Conservation (phyloP, 1,140 invertebrate genomes). For the Musca domestica region DNA sequence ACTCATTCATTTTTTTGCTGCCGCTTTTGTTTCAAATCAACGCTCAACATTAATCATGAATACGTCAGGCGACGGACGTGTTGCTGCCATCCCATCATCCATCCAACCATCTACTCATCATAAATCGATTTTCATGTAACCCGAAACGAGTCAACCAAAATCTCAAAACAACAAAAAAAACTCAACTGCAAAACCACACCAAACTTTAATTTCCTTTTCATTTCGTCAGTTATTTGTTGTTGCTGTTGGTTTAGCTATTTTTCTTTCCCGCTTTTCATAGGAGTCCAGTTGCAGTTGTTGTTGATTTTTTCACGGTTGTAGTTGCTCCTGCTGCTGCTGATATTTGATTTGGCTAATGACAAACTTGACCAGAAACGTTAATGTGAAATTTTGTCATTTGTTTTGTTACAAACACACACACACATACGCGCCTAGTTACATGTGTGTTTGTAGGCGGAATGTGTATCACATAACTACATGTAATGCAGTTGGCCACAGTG, state of each 20-base stretch:
- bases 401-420: neutral
- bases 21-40: neutral
- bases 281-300: too few relatives aligned
- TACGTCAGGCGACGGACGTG: neutral
- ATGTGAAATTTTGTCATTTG: conserved; percentile 12
- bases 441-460: too few relatives aligned
- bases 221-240: neutral
- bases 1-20: neutral
- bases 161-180: neutral
- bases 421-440: too few relatives aligned
- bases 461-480: too few relatives aligned
- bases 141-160: neutral
- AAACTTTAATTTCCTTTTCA: conserved; percentile 5
- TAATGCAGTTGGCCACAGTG: neutral
- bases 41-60: neutral
- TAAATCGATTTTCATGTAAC: conserved; percentile 10
- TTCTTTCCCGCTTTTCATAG: too few relatives aligned
- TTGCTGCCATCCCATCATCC: neutral
- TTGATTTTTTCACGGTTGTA: too few relatives aligned
- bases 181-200: neutral
- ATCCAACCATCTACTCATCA: neutral
- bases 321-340: neutral
- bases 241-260: neutral
- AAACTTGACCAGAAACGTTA: conserved; percentile 24
- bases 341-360: conserved; percentile 9